Base-by-base conservation (phyloP, 2,888 invertebrate species). In the Synergus laeviventris region DNA sequence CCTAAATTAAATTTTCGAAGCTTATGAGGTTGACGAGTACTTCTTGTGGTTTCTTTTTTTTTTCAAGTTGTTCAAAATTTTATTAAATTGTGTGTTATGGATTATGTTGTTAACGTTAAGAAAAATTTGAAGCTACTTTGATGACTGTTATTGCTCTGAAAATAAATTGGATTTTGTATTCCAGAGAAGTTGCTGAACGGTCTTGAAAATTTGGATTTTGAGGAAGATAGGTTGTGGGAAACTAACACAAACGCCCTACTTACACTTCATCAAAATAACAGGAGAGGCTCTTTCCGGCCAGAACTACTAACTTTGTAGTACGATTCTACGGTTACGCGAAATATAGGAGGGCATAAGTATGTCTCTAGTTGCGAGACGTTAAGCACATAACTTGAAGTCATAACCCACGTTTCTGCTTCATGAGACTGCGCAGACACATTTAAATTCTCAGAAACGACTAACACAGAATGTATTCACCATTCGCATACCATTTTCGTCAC, bases 321-420 rank as follows among this genome's bases (percentile, higher is more conserved):
- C 49, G 49, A 49, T 70, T 70, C 49, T 70, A 49, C 49, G 70
- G 70, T 70, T 49, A 45, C 70, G n/a, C 31, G 70, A 70, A 70
- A 70, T 70, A 45, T 36, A 45, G 66, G 24, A 42, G 45, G 66
- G 31, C 31, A 66, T 66, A 66, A 66, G 45, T 16, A 66, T 42
- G 66, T 45, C 45, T 45, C 21, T 66, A 66, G 66, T 45, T 66
- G 31, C 24, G 24, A 42, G 66, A 45, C 45, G 45, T 66, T 45
- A 70, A 49, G 70, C 70, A 70, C 49, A 70, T 70, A 49, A 70
- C 70, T 70, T 70, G n/a, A 70, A 70, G 70, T 49, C 70, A 70
- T 70, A 70, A 70, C 70, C 70, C 49, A 70, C 70, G 70, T 70
- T 49, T 70, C 24, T 31, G 45, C 31, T 31, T 31, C 49, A 70